Evolutionary conservation across 2,888 invertebrate genomes (phyloP).

Genomic region (Hedychridium roseum): DNA sequence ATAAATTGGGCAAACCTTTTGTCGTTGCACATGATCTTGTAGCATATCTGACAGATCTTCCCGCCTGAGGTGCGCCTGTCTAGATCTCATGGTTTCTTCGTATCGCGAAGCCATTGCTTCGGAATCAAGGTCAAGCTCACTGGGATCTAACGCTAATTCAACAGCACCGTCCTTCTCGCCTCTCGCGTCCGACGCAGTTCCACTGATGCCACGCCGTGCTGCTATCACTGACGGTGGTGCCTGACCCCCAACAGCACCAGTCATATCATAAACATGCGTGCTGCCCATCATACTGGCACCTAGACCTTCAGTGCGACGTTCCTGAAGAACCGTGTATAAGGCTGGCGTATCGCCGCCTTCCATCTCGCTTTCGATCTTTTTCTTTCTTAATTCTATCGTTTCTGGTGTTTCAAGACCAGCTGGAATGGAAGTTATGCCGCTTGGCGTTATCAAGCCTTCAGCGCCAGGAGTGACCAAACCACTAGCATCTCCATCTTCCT

Average conservation of each 20-base stretch:
- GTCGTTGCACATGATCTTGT: conserved; percentile 96
- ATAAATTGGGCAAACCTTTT: conserved; percentile 73
- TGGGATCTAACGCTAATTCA: conserved; percentile 96
- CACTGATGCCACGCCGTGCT: conserved; percentile 59
- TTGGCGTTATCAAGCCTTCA: conserved; percentile 93
- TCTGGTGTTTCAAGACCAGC: conserved; percentile 98
- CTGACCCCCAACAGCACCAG: conserved; percentile 71
- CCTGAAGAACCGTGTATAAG: conserved; percentile 93
- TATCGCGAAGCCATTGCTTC: conserved; percentile 96
- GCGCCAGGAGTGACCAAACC: conserved; percentile 89
- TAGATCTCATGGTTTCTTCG: conserved; percentile 94
- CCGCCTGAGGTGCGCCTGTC: conserved; percentile 85
- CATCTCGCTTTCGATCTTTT: conserved; percentile 94
- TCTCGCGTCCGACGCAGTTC: conserved; percentile 53
- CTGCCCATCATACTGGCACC: conserved; percentile 97
- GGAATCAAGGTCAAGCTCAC: conserved; percentile 94
- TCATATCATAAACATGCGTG: conserved; percentile 96
- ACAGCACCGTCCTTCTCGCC: conserved; percentile 74
- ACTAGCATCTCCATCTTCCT: conserved; percentile 73
- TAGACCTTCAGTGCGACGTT: conserved; percentile 89
- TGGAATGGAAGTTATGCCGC: conserved; percentile 88
- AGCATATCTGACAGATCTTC: conserved; percentile 99
- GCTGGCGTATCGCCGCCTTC: conserved; percentile 95
- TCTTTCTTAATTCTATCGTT: conserved; percentile 96
- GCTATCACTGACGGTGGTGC: conserved; percentile 67